Evolutionary conservation across 2,888 invertebrate species (phyloP).

Genomic region (Metalampra italica): DNA sequence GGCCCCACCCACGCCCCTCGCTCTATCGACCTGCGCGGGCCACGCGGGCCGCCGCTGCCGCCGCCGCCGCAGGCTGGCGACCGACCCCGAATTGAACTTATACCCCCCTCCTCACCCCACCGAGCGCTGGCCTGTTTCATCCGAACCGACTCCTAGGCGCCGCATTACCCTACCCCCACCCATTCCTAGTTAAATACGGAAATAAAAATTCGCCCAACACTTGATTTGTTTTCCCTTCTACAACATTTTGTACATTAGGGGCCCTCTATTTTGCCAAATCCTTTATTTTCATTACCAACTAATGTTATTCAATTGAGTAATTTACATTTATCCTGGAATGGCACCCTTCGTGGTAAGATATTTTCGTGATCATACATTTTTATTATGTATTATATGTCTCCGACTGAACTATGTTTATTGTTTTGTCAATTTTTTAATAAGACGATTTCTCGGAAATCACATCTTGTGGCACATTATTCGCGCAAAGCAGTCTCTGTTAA

Average conservation of each 20-base stretch:
- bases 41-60: slow-evolving; percentile 45
- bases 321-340: too few species aligned
- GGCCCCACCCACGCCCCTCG: slow-evolving; percentile 63
- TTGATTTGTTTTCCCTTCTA: slow-evolving; percentile 15
- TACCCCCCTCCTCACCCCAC: slow-evolving; percentile 25
- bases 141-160: slow-evolving; percentile 33
- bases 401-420: too few species aligned
- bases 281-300: too few species aligned
- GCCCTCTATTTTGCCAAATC: neutral
- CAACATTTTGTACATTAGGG: slow-evolving; percentile 5
- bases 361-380: too few species aligned
- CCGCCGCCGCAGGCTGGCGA: slow-evolving; percentile 42
- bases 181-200: slow-evolving; percentile 24
- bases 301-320: too few species aligned
- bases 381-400: too few species aligned
- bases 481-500: slow-evolving; percentile 10
- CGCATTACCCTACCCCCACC: slow-evolving; percentile 20
- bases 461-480: slow-evolving; percentile 16
- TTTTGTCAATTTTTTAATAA: neutral
- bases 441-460: slow-evolving; percentile 16
- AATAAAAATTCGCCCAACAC: slow-evolving; percentile 24
- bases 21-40: slow-evolving; percentile 75
- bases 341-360: too few species aligned
- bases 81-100: slow-evolving; percentile 41
- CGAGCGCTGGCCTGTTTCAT: slow-evolving; percentile 25